Evolutionary conservation across 2,888 invertebrate genomes (phyloP).

Genomic region (Apeira syringaria): DNA sequence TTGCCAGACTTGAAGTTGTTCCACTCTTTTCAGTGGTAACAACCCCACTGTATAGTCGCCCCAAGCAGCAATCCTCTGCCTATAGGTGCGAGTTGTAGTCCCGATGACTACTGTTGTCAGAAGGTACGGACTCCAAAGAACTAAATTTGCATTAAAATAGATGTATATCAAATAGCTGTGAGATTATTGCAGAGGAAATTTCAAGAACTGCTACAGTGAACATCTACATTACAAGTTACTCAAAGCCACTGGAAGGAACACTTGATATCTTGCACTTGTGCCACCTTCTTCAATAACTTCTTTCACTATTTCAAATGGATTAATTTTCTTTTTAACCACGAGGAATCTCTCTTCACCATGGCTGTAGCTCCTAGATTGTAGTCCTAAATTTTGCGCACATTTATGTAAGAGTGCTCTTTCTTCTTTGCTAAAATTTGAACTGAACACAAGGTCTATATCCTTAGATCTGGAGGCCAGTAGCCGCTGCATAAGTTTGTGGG

Average conservation of each 20-base stretch:
- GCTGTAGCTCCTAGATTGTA: slow-evolving; percentile 80
- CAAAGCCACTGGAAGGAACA: slow-evolving; percentile 55
- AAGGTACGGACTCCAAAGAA: too few relatives aligned
- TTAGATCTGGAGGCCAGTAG: slow-evolving; percentile 61
- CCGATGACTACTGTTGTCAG: too few relatives aligned
- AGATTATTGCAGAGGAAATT: too few relatives aligned
- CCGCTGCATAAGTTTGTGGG: slow-evolving; percentile 52
- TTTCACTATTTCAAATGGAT: slow-evolving; percentile 61
- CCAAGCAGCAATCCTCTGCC: too few relatives aligned
- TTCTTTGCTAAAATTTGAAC: slow-evolving; percentile 84
- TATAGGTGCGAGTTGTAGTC: too few relatives aligned
- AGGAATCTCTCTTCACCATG: slow-evolving; percentile 45
- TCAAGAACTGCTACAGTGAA: too few relatives aligned
- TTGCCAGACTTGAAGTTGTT: too few relatives aligned
- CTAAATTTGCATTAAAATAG: too few relatives aligned
- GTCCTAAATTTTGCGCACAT: slow-evolving; percentile 66
- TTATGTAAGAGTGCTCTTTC: slow-evolving; percentile 85
- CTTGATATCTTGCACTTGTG: slow-evolving; percentile 63
- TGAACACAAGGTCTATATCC: slow-evolving; percentile 82
- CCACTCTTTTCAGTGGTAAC: too few relatives aligned
- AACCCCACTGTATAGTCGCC: too few relatives aligned
- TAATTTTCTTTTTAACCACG: slow-evolving; percentile 67
- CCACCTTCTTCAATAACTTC: slow-evolving; percentile 66
- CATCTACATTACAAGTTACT: too few relatives aligned
- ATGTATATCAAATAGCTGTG: too few relatives aligned